These are phyloP conservation scores for Euzetes globulus DNA, from an alignment of 2,888 invertebrate genomes.

Conservation along the genomic window DNA sequence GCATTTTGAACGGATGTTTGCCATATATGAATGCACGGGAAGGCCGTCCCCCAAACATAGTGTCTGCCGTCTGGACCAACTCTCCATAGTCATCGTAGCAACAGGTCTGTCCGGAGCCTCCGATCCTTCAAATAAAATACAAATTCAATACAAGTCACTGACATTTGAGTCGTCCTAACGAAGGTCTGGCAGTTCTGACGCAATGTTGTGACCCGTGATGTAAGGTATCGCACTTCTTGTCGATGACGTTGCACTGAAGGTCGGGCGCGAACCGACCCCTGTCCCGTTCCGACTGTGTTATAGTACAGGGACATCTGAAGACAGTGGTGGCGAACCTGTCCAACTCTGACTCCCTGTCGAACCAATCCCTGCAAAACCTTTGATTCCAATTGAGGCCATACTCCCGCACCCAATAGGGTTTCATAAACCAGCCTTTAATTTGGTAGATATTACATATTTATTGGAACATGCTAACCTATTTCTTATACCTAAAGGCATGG, in stretches of 20 bases:
- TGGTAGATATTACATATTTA: no score
- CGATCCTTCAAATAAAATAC: conserved; percentile 54
- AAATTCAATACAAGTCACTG: background rate
- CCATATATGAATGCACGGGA: conserved; percentile 45
- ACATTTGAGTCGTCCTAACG: conserved; percentile 57
- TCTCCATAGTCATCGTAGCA: conserved; percentile 89
- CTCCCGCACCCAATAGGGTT: conserved; percentile 72
- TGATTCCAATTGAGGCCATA: conserved; percentile 76
- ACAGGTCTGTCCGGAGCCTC: conserved; percentile 92
- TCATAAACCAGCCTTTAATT: conserved; percentile 71
- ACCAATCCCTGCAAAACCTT: conserved; percentile 80
- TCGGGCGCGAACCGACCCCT: conserved; percentile 88
- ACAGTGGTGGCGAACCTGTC: conserved; percentile 60
- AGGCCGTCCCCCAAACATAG: conserved; percentile 76
- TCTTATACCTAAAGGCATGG: conserved; percentile 61
- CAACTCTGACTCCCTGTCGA: conserved; percentile 67
- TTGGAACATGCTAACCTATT: no score
- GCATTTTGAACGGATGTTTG: conserved; percentile 42
- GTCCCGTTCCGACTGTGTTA: conserved; percentile 81
- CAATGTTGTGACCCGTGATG: conserved; percentile 87
- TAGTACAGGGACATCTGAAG: conserved; percentile 70
- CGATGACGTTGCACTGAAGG: conserved; percentile 60
- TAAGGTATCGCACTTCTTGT: conserved; percentile 76
- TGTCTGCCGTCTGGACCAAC: conserved; percentile 89
- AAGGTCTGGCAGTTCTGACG: conserved; percentile 79